Conservation (phyloP, 2,888 invertebrate species). For the Clepsis dumicolana region DNA sequence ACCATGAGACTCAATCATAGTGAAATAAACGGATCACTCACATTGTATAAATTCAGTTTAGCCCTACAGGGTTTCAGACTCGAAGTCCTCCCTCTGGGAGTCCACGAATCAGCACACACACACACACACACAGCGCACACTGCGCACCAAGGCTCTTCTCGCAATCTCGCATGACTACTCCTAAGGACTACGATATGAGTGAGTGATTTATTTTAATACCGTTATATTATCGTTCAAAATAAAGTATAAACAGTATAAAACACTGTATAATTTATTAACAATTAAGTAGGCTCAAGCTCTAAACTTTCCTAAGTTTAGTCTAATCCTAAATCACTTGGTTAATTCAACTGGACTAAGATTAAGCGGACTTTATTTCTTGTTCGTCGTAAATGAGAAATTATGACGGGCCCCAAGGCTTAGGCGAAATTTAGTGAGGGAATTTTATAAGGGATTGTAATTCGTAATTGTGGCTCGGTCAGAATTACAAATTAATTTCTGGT, state of each 20-base stretch:
- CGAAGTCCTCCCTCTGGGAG: too few relatives aligned
- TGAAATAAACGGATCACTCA: too few relatives aligned
- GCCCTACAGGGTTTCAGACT: too few relatives aligned
- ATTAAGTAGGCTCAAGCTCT: slow-evolving; percentile 6
- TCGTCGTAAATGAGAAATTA: slow-evolving; percentile 40
- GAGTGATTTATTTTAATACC: neutral
- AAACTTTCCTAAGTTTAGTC: slow-evolving; percentile 7
- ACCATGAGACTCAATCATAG: too few relatives aligned
- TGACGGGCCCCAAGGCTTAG: slow-evolving; percentile 23
- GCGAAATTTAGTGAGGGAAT: slow-evolving; percentile 20
- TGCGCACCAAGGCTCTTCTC: too few relatives aligned
- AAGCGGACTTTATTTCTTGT: slow-evolving; percentile 36
- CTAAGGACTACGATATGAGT: too few relatives aligned
- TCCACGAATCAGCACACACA: too few relatives aligned
- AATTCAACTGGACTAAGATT: slow-evolving; percentile 33
- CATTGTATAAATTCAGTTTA: too few relatives aligned
- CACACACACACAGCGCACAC: too few relatives aligned
- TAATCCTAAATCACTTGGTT: slow-evolving; percentile 36
- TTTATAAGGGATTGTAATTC: slow-evolving; percentile 23
- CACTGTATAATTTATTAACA: slow-evolving; percentile 3
- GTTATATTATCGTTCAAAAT: neutral
- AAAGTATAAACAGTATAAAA: neutral
- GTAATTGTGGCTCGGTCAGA: slow-evolving; percentile 1
- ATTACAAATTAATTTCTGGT: slow-evolving; percentile 24
- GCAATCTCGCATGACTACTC: too few relatives aligned